These are phyloP conservation scores for Harpagifer antarcticus DNA, from an alignment of 2,797 vertebrate genomes.

Conservation along the genomic window DNA sequence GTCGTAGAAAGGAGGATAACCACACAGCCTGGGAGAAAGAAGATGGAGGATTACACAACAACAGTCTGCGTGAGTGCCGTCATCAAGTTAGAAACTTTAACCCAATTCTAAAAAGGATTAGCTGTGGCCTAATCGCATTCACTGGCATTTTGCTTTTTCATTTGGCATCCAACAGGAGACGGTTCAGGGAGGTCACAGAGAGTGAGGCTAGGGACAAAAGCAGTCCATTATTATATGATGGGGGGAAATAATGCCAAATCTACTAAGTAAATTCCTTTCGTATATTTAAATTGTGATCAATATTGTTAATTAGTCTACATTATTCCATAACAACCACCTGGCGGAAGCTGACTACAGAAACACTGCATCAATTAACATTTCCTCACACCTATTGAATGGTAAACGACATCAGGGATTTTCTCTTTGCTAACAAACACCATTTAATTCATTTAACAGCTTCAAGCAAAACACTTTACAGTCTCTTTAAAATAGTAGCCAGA, in stretches of 20 bases:
- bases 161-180: conserved; percentile 49
- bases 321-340: not conserved
- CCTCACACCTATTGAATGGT: conserved; percentile 23
- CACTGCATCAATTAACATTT: conserved; percentile 34
- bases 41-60: conserved; percentile 60
- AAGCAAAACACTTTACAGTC: conserved; percentile 24
- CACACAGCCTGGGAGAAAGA: conserved; percentile 89
- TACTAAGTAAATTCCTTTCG: conserved; percentile 6
- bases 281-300: not conserved
- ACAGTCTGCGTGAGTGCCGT: conserved; percentile 20
- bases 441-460: conserved; percentile 44
- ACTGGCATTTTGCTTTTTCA: conserved; percentile 55
- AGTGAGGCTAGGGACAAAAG: not conserved
- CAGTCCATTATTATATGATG: conserved; percentile 11
- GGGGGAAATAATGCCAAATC: not conserved
- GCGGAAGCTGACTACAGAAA: conserved; percentile 9
- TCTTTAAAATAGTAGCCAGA: conserved; percentile 9
- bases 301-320: conserved; percentile 12
- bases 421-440: conserved; percentile 32
- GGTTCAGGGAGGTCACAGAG: conserved; percentile 51
- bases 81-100: conserved; percentile 58
- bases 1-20: conserved; percentile 98
- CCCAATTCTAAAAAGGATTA: conserved; percentile 72
- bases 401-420: conserved; percentile 36
- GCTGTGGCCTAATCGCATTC: conserved; percentile 61